These are phyloP conservation scores for Acanthornis magna DNA, from an alignment of 2,797 vertebrate species.

Conservation along the genomic window DNA sequence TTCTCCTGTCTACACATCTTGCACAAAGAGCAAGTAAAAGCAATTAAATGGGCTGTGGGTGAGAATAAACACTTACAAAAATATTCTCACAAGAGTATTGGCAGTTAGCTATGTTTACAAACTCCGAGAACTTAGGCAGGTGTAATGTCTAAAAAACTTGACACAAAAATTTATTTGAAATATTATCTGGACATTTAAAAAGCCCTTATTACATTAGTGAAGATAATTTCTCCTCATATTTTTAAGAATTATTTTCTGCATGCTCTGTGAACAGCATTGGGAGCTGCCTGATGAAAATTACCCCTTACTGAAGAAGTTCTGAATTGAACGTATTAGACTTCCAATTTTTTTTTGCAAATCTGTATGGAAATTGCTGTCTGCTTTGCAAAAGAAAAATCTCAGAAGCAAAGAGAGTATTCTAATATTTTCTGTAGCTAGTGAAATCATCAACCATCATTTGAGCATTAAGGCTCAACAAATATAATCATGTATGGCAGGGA, in stretches of 20 bases:
- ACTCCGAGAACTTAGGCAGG: background rate
- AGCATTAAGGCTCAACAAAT: conserved; percentile 36
- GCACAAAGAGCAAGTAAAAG: background rate
- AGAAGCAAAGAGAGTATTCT: background rate
- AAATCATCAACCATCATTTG: conserved; percentile 52
- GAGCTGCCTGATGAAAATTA: background rate
- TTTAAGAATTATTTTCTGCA: background rate
- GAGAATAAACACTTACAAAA: background rate
- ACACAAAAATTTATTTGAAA: background rate
- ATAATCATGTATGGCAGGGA: conserved; percentile 28
- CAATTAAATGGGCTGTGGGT: background rate
- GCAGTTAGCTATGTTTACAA: background rate
- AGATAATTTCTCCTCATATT: background rate
- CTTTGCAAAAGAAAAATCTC: background rate
- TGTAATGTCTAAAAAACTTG: background rate
- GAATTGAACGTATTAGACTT: background rate
- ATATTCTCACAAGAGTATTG: background rate
- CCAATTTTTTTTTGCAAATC: background rate
- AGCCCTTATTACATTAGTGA: background rate
- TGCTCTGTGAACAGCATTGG: background rate
- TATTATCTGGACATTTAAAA: background rate
- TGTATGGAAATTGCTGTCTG: background rate
- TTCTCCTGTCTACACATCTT: background rate
- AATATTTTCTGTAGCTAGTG: conserved; percentile 44
- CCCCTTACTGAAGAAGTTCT: background rate